Conservation (phyloP, 2,888 invertebrate genomes). For the Tetheella fluctuosa region DNA sequence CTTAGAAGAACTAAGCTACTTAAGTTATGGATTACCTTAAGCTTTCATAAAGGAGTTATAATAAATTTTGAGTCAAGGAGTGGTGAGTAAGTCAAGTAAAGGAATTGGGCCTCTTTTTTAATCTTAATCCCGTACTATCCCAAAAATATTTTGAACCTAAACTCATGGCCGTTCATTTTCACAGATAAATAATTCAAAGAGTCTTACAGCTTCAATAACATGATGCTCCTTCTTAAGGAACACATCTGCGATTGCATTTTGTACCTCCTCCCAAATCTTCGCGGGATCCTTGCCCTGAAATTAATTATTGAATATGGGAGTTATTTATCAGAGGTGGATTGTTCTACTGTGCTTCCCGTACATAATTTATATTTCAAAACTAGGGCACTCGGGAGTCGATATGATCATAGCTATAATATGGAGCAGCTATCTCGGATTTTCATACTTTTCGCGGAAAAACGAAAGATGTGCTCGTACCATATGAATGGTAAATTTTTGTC, state of each 20-base stretch:
- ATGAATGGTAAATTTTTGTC: too few species aligned
- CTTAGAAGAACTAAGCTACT: background rate
- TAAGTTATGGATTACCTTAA: background rate
- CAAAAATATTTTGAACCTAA: too few species aligned
- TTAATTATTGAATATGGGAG: slow-evolving; percentile 13
- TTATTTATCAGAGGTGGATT: background rate
- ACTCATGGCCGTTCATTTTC: too few species aligned
- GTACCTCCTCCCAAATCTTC: slow-evolving; percentile 91
- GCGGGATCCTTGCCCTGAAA: slow-evolving; percentile 87
- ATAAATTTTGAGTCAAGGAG: background rate
- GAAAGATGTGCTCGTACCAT: background rate
- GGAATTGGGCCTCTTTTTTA: too few species aligned
- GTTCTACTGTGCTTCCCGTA: slow-evolving; percentile 1
- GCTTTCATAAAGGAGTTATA: background rate
- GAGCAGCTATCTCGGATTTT: background rate
- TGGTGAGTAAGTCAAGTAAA: too few species aligned
- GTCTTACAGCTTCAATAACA: slow-evolving; percentile 86
- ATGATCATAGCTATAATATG: too few species aligned
- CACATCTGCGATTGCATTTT: slow-evolving; percentile 89
- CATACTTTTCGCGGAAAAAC: background rate
- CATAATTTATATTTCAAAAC: slow-evolving; percentile 9
- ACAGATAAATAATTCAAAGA: too few species aligned
- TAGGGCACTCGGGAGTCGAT: slow-evolving; percentile 10
- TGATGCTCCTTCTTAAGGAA: slow-evolving; percentile 88
- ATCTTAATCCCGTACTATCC: too few species aligned